phyloP scores from a whole-genome alignment of 2,888 invertebrate genomes.

The Tetanocera ferruginea region DNA sequence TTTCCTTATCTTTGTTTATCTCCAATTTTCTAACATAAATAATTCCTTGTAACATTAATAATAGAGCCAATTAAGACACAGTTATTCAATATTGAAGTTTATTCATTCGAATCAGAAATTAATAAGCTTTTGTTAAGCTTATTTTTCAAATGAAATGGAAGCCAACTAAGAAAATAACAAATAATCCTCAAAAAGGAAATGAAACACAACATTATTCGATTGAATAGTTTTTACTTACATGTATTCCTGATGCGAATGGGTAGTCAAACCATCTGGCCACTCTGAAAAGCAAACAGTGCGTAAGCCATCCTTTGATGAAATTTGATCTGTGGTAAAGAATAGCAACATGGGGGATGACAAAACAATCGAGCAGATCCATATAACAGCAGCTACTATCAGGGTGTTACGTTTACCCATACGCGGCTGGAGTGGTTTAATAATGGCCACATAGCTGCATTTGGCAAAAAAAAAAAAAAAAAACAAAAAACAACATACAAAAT shows the following conservation, averaged over 20 bases:
- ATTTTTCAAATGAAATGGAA: no score
- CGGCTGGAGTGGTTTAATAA: conserved; percentile 92
- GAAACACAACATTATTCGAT: neutral
- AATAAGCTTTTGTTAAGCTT: no score
- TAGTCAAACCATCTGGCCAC: conserved; percentile 88
- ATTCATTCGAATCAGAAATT: no score
- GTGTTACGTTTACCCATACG: conserved; percentile 89
- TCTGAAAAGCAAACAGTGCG: conserved; percentile 85
- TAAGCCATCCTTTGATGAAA: conserved; percentile 72
- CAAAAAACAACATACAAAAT: neutral
- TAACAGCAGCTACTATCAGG: conserved; percentile 83
- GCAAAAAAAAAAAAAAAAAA: neutral
- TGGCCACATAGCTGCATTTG: conserved; percentile 88
- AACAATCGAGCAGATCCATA: conserved; percentile 85
- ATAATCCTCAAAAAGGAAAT: no score
- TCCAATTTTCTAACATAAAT: no score
- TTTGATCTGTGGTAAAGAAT: conserved; percentile 82
- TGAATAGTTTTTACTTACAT: conserved; percentile 74
- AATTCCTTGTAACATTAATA: no score
- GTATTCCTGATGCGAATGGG: conserved; percentile 79
- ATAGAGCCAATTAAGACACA: no score
- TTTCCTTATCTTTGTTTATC: no score
- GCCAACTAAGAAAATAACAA: no score
- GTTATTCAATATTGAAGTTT: no score
- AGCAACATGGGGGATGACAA: conserved; percentile 88